Conservation (phyloP, 2,888 invertebrate species). For the Monoplex corrugatus region DNA sequence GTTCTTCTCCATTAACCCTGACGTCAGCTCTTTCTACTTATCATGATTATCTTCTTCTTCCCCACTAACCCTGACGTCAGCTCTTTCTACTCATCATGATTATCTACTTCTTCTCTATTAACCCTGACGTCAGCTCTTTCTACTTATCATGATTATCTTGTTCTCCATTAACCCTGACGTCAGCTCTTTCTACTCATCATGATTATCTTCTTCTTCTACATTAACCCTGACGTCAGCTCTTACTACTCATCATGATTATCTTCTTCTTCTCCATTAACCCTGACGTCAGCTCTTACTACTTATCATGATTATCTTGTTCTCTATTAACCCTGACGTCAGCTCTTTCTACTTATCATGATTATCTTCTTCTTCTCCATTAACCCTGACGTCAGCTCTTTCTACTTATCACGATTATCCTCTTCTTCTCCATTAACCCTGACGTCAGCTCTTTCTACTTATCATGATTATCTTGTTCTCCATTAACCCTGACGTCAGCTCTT, state of each 20-base stretch:
- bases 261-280: neutral
- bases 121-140: neutral
- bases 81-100: neutral
- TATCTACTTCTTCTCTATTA: neutral
- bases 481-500: neutral
- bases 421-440: no score
- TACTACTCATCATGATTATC: constrained; percentile 29
- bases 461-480: neutral
- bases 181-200: neutral
- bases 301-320: neutral
- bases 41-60: neutral
- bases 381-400: neutral
- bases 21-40: neutral
- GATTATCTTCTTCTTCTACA: neutral
- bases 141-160: neutral
- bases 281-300: neutral
- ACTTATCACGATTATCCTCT: neutral
- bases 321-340: no score
- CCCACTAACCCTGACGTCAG: no score
- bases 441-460: neutral
- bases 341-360: neutral
- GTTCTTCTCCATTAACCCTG: neutral
- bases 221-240: neutral
- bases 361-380: neutral
- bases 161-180: neutral